These are phyloP conservation scores for Popillia japonica DNA, from an alignment of 1,140 invertebrate species.

Conservation along the genomic window DNA sequence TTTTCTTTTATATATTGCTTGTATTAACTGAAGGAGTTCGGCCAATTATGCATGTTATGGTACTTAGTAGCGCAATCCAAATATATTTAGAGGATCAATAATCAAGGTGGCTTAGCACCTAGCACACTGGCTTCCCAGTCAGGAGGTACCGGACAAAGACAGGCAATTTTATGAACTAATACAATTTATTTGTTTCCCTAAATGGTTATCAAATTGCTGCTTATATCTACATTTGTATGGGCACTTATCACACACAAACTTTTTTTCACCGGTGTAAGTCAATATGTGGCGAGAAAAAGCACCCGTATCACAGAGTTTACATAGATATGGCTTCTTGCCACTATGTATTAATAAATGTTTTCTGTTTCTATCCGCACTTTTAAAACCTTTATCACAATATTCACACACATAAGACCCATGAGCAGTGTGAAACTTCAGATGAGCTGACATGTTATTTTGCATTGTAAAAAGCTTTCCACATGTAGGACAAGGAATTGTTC, in stretches of 20 bases:
- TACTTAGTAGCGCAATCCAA: too few relatives aligned
- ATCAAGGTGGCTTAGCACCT: too few relatives aligned
- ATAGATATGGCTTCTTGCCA: slow-evolving; percentile 52
- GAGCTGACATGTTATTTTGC: slow-evolving; percentile 50
- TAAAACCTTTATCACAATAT: slow-evolving; percentile 49
- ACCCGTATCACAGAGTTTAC: slow-evolving; percentile 39
- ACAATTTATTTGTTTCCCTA: too few relatives aligned
- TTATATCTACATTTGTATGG: neutral
- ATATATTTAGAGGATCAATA: too few relatives aligned
- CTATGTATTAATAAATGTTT: slow-evolving; percentile 54
- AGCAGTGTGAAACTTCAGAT: slow-evolving; percentile 19
- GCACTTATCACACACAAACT: slow-evolving; percentile 37
- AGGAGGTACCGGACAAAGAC: too few relatives aligned
- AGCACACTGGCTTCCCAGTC: too few relatives aligned
- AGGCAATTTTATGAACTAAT: too few relatives aligned
- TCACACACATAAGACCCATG: slow-evolving; percentile 29
- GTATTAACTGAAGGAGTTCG: too few relatives aligned
- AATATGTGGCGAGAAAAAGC: slow-evolving; percentile 69
- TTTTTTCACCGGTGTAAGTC: slow-evolving; percentile 68
- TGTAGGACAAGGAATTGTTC: slow-evolving; percentile 21
- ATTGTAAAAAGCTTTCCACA: slow-evolving; percentile 43
- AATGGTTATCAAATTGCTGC: too few relatives aligned
- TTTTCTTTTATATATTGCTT: too few relatives aligned
- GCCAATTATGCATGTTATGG: too few relatives aligned
- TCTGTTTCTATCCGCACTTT: slow-evolving; percentile 51